These are phyloP conservation scores for Troglohyphantes excavatus DNA, from an alignment of 2,888 invertebrate species.

Conservation along the genomic window DNA sequence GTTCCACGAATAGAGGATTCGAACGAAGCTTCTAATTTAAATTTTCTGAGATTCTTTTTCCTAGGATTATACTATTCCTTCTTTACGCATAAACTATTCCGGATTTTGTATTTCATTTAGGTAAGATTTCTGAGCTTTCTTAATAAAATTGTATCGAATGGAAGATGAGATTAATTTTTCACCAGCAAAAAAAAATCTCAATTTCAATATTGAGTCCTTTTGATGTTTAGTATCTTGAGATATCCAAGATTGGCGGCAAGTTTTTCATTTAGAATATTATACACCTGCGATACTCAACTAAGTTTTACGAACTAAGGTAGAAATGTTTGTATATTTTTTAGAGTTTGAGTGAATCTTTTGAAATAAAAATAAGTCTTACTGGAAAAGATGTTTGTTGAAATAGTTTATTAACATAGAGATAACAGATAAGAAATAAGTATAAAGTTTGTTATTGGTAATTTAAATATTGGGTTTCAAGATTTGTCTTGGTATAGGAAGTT, in stretches of 20 bases:
- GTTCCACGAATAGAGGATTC: slow-evolving; percentile 7
- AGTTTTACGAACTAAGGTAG: too few species aligned
- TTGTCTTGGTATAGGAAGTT: too few species aligned
- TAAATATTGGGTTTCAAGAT: too few species aligned
- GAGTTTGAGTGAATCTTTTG: too few species aligned
- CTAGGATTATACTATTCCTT: neutral
- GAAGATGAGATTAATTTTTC: neutral
- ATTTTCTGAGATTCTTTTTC: neutral
- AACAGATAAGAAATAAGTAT: too few species aligned
- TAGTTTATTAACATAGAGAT: too few species aligned
- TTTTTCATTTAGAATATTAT: neutral
- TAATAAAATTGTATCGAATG: neutral
- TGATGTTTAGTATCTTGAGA: neutral
- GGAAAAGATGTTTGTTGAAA: too few species aligned
- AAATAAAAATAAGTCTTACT: too few species aligned
- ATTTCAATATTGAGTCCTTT: neutral
- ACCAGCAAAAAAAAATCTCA: neutral
- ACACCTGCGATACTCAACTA: neutral
- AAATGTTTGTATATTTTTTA: too few species aligned
- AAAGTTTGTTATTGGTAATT: too few species aligned
- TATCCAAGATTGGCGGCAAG: neutral
- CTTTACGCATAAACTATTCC: neutral
- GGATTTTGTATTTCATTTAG: neutral
- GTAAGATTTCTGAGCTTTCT: neutral
- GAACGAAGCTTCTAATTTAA: slow-evolving; percentile 46